Percentiles rank a stretch among this genome's conserved stretches.
phyloP scores from a whole-genome alignment of 2,888 invertebrate genomes.

The Dicycla oo region DNA sequence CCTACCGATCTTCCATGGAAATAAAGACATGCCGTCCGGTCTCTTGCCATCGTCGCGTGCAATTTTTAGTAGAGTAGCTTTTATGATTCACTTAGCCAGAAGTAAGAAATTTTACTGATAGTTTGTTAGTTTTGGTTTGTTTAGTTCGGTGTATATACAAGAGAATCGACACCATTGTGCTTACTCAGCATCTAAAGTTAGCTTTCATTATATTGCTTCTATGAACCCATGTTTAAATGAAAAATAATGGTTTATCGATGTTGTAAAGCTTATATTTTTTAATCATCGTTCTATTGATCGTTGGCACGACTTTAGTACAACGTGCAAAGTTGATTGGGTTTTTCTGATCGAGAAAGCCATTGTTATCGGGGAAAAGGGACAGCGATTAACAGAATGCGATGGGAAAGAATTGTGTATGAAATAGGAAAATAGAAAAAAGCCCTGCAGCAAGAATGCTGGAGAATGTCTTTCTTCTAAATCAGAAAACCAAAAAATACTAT shows the following conservation, averaged over 20 bases:
- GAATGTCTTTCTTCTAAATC: not conserved
- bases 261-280: slow-evolving; percentile 24
- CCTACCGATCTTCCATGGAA: too few species aligned
- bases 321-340: slow-evolving; percentile 35
- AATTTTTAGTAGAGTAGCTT: too few species aligned
- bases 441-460: not conserved
- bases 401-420: not conserved
- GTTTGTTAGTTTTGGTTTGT: too few species aligned
- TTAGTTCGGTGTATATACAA: too few species aligned
- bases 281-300: slow-evolving; percentile 36
- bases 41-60: too few species aligned
- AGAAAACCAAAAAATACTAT: not conserved
- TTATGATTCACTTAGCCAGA: too few species aligned
- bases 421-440: not conserved
- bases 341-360: slow-evolving; percentile 16
- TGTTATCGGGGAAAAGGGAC: not conserved
- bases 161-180: too few species aligned
- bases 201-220: slow-evolving; percentile 8
- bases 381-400: slow-evolving; percentile 13
- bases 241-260: slow-evolving; percentile 22
- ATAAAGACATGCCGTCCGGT: too few species aligned
- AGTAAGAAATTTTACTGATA: too few species aligned
- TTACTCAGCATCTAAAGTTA: not conserved
- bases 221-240: slow-evolving; percentile 15
- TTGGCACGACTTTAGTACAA: slow-evolving; percentile 31